A percentile compares a stretch with the other conserved stretches of the same genome.
phyloP scores from a whole-genome alignment of 2,113 vertebrate genomes.

The Eubucco bourcierii region DNA sequence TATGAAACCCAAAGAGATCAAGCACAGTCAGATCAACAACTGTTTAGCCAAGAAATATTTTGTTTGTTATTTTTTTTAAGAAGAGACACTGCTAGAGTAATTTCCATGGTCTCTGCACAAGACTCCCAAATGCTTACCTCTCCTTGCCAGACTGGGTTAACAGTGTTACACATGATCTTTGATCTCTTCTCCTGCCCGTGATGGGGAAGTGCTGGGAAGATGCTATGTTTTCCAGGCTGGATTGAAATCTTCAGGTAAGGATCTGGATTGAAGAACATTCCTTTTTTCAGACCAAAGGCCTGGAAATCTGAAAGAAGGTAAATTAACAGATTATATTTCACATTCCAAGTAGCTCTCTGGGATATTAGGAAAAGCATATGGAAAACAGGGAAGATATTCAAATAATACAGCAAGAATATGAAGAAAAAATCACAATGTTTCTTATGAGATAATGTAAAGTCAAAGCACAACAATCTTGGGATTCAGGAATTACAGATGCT shows the following conservation, averaged over 20 bases:
- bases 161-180: slow-evolving; percentile 89
- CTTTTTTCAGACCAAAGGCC: slow-evolving; percentile 95
- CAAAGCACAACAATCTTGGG: neutral
- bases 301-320: slow-evolving; percentile 85
- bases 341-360: neutral
- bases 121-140: slow-evolving; percentile 80
- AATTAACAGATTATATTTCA: slow-evolving; percentile 6
- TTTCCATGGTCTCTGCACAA: neutral
- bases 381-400: neutral
- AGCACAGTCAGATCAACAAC: neutral
- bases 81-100: neutral
- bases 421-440: neutral
- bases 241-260: slow-evolving; percentile 98
- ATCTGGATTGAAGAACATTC: slow-evolving; percentile 99
- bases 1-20: neutral
- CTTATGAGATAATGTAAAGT: neutral
- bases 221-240: slow-evolving; percentile 97
- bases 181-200: slow-evolving; percentile 97
- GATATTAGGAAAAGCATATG: neutral
- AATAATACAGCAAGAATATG: neutral
- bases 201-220: slow-evolving; percentile 93
- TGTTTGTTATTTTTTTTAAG: no score
- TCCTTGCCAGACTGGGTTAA: slow-evolving; percentile 92
- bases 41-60: neutral
- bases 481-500: neutral